Evolutionary conservation across 2,113 vertebrate genomes (phyloP).

Genomic region (Dendropsophus ebraccatus): DNA sequence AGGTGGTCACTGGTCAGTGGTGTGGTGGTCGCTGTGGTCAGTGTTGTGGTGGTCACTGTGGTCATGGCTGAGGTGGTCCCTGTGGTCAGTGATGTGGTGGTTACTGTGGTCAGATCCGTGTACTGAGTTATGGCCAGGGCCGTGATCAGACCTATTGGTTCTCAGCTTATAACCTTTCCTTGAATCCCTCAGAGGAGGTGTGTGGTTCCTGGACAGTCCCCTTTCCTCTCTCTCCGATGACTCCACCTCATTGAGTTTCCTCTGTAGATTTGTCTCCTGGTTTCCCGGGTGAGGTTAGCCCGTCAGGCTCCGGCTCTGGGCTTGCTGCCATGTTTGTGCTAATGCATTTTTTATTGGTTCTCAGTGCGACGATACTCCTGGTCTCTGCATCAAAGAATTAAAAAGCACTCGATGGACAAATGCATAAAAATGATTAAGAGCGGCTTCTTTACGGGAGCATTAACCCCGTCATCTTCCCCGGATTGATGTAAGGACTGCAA

Average conservation of each 20-base stretch:
- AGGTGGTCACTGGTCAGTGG: too few species aligned
- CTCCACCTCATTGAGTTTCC: neutral
- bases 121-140: neutral
- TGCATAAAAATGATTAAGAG: slow-evolving; percentile 43
- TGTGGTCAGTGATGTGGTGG: neutral
- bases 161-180: neutral
- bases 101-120: neutral
- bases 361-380: slow-evolving; percentile 3
- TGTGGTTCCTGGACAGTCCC: neutral
- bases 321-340: slow-evolving; percentile 23
- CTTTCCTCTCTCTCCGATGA: neutral
- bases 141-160: neutral
- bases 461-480: slow-evolving; percentile 5
- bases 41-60: neutral
- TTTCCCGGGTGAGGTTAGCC: slow-evolving; percentile 6
- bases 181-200: too few species aligned
- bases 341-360: slow-evolving; percentile 50
- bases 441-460: neutral
- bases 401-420: slow-evolving; percentile 38
- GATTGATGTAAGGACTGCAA: neutral
- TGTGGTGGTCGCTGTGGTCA: neutral
- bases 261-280: neutral
- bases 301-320: slow-evolving; percentile 21
- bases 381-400: slow-evolving; percentile 41
- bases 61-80: too few species aligned